phyloP scores from a whole-genome alignment of 2,113 vertebrate species.

The Nicator chloris region DNA sequence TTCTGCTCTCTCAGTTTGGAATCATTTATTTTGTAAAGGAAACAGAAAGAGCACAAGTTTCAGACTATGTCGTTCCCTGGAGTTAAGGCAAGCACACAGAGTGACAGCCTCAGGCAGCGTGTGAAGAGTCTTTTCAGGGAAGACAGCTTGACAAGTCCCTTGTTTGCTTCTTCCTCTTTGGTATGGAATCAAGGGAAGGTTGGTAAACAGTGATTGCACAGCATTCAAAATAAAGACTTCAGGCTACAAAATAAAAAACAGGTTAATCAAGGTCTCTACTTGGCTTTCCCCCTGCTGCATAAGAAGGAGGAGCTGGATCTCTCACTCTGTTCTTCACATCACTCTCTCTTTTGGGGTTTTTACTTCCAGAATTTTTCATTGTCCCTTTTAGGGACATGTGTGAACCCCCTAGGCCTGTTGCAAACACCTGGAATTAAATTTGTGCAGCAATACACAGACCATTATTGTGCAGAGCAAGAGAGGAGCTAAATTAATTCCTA shows the following conservation, averaged over 20 bases:
- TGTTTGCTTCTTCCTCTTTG: background rate
- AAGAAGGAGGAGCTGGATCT: background rate
- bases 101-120: background rate
- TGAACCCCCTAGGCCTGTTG: background rate
- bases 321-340: background rate
- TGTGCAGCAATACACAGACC: background rate
- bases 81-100: background rate
- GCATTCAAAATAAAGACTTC: background rate
- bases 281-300: background rate
- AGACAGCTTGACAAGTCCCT: background rate
- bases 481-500: background rate
- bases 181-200: background rate
- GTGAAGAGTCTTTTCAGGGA: background rate
- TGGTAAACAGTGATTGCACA: background rate
- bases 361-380: background rate
- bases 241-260: background rate
- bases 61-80: background rate
- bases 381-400: background rate
- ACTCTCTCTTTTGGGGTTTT: background rate
- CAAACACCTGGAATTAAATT: background rate
- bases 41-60: background rate
- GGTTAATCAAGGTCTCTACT: background rate
- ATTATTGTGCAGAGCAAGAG: background rate
- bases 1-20: background rate
- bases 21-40: background rate